Evolutionary conservation across 2,113 vertebrate species (phyloP).

Genomic region (Gorsachius goisagi): DNA sequence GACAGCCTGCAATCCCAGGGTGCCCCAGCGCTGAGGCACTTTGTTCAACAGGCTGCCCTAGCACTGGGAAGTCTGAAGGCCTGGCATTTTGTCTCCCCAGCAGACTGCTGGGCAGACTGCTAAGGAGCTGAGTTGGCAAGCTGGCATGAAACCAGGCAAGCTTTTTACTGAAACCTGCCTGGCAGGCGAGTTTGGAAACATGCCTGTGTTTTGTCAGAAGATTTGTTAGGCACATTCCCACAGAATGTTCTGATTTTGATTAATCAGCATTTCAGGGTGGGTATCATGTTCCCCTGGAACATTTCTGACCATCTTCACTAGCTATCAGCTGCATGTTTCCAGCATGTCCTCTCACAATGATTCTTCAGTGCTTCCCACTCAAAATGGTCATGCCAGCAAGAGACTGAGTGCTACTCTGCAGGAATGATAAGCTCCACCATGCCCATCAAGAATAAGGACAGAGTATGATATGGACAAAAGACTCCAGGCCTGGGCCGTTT

Average conservation of each 20-base stretch:
- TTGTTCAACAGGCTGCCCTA: not conserved
- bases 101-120: not conserved
- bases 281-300: not conserved
- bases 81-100: not conserved
- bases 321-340: not conserved
- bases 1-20: not conserved
- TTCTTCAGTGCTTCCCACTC: not conserved
- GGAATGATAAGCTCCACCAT: not conserved
- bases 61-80: not conserved
- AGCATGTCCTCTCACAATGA: not conserved
- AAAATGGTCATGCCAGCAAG: not conserved
- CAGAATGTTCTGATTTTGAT: slow-evolving; percentile 21
- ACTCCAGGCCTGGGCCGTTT: not conserved
- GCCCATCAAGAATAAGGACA: not conserved
- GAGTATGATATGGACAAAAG: not conserved
- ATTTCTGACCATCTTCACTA: not conserved
- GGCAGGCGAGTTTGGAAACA: not conserved
- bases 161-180: slow-evolving; percentile 40
- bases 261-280: not conserved
- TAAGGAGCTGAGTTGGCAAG: not conserved
- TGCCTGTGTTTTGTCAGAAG: slow-evolving; percentile 41
- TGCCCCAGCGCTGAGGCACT: not conserved
- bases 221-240: slow-evolving; percentile 7
- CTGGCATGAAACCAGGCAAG: not conserved
- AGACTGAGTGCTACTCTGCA: not conserved